Evolutionary conservation across 2,888 invertebrate species (phyloP).

Genomic region (Neoascia interrupta): DNA sequence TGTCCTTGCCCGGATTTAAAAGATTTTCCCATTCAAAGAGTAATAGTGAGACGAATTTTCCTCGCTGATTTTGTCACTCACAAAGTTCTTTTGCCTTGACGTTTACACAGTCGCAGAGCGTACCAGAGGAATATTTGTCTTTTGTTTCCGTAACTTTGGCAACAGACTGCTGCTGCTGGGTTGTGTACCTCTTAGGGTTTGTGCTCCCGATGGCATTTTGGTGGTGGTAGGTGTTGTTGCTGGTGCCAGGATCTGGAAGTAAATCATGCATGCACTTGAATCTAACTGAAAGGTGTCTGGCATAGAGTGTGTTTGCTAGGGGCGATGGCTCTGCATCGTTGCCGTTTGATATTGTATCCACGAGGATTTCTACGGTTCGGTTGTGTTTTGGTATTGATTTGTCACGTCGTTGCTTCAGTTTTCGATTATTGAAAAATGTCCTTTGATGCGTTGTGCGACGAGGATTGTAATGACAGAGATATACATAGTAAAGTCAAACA

Average conservation of each 20-base stretch:
- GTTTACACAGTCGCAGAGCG: conserved; percentile 9
- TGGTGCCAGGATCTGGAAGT: conserved; percentile 12
- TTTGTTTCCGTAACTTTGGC: conserved; percentile 22
- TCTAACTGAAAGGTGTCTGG: conserved; percentile 18
- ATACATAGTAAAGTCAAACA: too few species aligned
- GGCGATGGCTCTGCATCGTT: not conserved
- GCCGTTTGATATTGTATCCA: not conserved
- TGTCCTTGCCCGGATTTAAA: conserved; percentile 1
- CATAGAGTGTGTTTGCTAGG: not conserved
- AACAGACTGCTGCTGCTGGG: conserved; percentile 15
- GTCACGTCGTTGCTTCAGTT: conserved; percentile 11
- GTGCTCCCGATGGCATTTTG: too few species aligned
- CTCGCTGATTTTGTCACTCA: conserved; percentile 25
- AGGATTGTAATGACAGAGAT: not conserved
- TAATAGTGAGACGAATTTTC: not conserved
- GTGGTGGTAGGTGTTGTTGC: conserved; percentile 1
- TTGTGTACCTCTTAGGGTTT: not conserved
- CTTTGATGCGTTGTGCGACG: not conserved
- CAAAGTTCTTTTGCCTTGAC: conserved; percentile 8
- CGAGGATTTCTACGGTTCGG: conserved; percentile 12
- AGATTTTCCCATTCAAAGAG: not conserved
- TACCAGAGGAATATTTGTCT: conserved; percentile 6
- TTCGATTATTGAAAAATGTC: conserved; percentile 9
- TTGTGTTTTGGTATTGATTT: conserved; percentile 32
- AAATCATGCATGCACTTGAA: conserved; percentile 49